Evolutionary conservation across 2,113 vertebrate species (phyloP), one percentile per base, ranked within the genome.

Genomic region (Craseonycteris thonglongyai): DNA sequence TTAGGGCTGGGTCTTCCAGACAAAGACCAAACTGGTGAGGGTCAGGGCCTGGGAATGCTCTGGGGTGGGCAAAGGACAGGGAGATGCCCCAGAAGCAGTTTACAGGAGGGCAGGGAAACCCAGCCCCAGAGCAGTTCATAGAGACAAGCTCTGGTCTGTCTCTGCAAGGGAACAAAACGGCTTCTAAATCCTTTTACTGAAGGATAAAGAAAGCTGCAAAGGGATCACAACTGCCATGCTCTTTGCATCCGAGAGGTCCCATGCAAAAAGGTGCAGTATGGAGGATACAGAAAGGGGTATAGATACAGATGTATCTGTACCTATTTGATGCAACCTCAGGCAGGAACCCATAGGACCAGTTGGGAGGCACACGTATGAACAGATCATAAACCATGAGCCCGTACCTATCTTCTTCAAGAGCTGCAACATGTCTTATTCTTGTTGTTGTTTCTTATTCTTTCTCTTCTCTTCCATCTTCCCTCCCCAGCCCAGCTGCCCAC

Each of bases 141-240:
- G 79, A 88, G 96, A 89, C 22, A 78, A 88, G 28, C 65, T 51
- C 47, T n/a, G 66, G 13, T 85, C 80, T 92, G 15, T 85, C 76
- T 90, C 74, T 85, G 54, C 42, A 84, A 76, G 89, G 65, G n/a
- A 79, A 91, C 71, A 54, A 65, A 91, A 75, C 59, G 35, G 59
- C 49, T 88, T 95, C 82, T 65, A 95, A 81, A 88, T 78, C 65
- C 82, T 94, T 82, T 88, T 54, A 74, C 80, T 71, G 76, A 93
- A 94, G 90, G 72, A 38, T 38, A 74, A 85, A 63, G 92, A 61
- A 83, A 61, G 16, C 40, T 80, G 24, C 28, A 72, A 63, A 21
- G 26, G 40, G 47, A 69, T 65, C 11, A 74, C 59, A 68, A 68
- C 7, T 9, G 42, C 51, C 24, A 16, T 0, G 3, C 24, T 18